Evolutionary conservation across 2,113 vertebrate genomes (phyloP), one percentile per base, ranked within the genome.

Genomic region (Charina bottae): DNA sequence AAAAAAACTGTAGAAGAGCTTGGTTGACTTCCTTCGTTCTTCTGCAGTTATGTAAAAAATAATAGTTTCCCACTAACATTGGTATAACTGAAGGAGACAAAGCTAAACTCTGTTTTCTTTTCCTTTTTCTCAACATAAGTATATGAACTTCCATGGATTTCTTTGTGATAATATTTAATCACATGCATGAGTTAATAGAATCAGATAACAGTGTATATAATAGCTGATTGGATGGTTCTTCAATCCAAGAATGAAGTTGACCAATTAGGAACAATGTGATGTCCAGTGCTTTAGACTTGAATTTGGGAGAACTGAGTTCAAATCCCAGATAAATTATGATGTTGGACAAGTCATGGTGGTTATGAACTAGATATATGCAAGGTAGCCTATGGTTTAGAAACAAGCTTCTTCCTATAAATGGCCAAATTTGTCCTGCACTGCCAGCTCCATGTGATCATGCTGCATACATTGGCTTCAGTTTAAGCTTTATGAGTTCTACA

Each of bases 51-150:
- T 4, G 5, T 1, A 49, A 42, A 42, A 84, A 2, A 0, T 0
- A 23, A 84, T 24, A 49, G 1, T 4, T 7, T 0, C 0, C 54
- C 28, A n/a, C 90, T 6, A 13, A 26, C 33, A 12, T 0, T 0
- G 19, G 49, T 7, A 33, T 87, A 87, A 49, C 49, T 1, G 2
- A 78, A 78, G 19, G 24, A 55, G 9, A 9, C 10, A 55, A n/a
- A 21, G 9, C 33, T 55, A 21, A 84, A 21, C 0, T 21, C 11
- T 21, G 56, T 37, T 56, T 49, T 46, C 5, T 5, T 46, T 46
- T 49, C 6, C 6, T 7, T 49, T 49, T 49, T 89, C 1, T 49
- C 55, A 72, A 55, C 28, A 12, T 21, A 49, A 78, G 26, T 37
- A 11, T 4, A 55, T 89, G 37, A 10, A 88, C 62, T 37, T 56